phyloP scores from a whole-genome alignment of 2,113 vertebrate genomes.

The Plestiodon gilberti region DNA sequence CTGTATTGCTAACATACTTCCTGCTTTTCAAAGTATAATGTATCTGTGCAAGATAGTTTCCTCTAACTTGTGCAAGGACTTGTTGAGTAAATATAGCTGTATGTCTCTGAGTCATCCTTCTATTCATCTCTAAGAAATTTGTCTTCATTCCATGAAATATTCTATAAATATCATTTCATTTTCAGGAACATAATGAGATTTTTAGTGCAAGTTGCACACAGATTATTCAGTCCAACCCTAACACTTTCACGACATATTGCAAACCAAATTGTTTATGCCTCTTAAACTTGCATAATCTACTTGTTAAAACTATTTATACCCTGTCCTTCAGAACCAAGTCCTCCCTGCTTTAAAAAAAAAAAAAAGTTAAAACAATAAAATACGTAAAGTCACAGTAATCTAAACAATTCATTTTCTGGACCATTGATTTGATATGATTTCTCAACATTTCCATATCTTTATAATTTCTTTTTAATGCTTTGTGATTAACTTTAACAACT shows the following conservation, averaged over 20 bases:
- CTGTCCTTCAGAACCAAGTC: too few species aligned
- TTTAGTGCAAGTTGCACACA: neutral
- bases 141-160: neutral
- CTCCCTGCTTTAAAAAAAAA: too few species aligned
- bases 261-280: neutral
- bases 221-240: neutral
- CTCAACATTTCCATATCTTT: neutral
- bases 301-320: too few species aligned
- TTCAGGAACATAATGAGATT: neutral
- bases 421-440: conserved; percentile 36
- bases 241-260: conserved; percentile 2
- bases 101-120: neutral
- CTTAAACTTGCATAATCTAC: conserved; percentile 14
- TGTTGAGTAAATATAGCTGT: neutral
- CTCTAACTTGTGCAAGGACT: neutral
- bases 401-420: conserved; percentile 30
- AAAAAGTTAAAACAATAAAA: neutral
- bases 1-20: rapidly evolving
- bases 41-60: neutral
- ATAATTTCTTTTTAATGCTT: conserved; percentile 40
- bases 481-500: conserved; percentile 28
- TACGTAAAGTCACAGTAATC: neutral
- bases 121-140: neutral
- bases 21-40: rapidly evolving
- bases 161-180: rapidly evolving